A percentile compares a stretch with the other conserved stretches of the same genome.
Evolutionary conservation across 2,113 vertebrate genomes (phyloP).

Genomic region (Atherinomorus stipes): DNA sequence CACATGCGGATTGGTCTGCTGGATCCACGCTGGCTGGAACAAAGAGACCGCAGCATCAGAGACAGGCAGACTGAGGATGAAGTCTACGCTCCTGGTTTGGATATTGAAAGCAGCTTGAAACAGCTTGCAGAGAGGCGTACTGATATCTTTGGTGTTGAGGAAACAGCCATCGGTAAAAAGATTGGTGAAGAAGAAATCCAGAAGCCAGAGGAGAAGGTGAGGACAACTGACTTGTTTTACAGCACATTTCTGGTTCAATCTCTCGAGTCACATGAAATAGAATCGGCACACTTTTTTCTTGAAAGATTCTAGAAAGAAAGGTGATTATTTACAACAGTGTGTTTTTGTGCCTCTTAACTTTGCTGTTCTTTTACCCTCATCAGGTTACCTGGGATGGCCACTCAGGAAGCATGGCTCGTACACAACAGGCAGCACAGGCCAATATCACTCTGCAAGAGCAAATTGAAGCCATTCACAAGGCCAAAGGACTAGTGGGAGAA

Average conservation of each 20-base stretch:
- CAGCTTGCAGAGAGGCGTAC: constrained; percentile 98
- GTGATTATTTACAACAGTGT: not conserved
- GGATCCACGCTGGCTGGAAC: constrained; percentile 97
- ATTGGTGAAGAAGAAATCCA: constrained; percentile 99
- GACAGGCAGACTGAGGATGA: constrained; percentile 98
- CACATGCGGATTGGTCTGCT: constrained; percentile 98
- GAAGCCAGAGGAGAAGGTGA: constrained; percentile 98
- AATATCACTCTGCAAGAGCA: constrained; percentile 99
- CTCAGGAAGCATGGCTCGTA: constrained; percentile 98
- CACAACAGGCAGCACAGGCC: constrained; percentile 97
- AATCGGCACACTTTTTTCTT: not conserved
- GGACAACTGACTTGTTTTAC: not conserved
- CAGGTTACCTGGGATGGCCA: constrained; percentile 99
- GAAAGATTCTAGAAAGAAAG: not conserved
- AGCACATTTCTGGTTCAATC: not conserved
- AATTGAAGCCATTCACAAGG: constrained; percentile 99
- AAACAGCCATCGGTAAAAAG: constrained; percentile 99
- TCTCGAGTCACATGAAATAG: not conserved
- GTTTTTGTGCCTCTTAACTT: not conserved
- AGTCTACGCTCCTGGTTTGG: constrained; percentile 96
- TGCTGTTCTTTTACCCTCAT: not conserved
- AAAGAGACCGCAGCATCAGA: constrained; percentile 94
- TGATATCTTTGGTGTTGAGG: constrained; percentile 98
- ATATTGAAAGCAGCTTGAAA: constrained; percentile 99
- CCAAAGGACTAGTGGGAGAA: constrained; percentile 97